Evolutionary conservation across 2,113 vertebrate genomes (phyloP), one percentile per base, ranked within the genome.

Genomic region (Saccopteryx leptura): DNA sequence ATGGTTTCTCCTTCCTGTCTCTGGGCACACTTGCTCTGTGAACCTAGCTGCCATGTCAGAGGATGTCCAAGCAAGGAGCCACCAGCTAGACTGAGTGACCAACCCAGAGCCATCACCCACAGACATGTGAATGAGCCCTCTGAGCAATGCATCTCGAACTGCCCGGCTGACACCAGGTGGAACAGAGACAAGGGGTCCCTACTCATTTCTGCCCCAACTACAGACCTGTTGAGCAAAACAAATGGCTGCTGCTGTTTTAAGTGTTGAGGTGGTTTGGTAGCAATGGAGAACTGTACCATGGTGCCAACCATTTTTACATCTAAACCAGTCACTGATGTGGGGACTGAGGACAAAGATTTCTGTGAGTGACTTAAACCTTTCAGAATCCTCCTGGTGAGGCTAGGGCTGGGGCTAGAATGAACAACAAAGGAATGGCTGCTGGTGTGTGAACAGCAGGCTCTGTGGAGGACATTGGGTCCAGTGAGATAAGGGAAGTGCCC

Each of bases 231-330:
- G 65, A 60, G 14, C 58, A 46, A 69, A 46, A 68, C 13, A n/a
- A 84, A 48, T 23, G 39, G 12, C 6, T 7, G 31, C n/a, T 50
- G 7, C 23, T 33, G 10, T 50, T 78, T 72, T 28, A 31, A 52
- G 60, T 12, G 24, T n/a, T 28, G 6, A 33, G 11, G 18, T 46
- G 23, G 8, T 50, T 48, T 46, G 14, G 28, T 31, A 23, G 11
- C 7, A 3, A 15, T 18, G 65, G 54, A 24, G 4, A 54, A 39
- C 58, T 19, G 14, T 24, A 39, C 39, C 19, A 1, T 3, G 15
- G 10, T 7, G 4, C 6, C 2, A 17, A 9, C 46, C 52, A 18
- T 12, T 80, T n/a, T 2, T 1, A 10, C 2, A 17, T 7, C 71
- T 50, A 26, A 66, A 23, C 28, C 91, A 17, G 31, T 31, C 56